These are phyloP conservation scores for Leucophenga varia DNA, from an alignment of 1,140 invertebrate species.

Conservation along the genomic window DNA sequence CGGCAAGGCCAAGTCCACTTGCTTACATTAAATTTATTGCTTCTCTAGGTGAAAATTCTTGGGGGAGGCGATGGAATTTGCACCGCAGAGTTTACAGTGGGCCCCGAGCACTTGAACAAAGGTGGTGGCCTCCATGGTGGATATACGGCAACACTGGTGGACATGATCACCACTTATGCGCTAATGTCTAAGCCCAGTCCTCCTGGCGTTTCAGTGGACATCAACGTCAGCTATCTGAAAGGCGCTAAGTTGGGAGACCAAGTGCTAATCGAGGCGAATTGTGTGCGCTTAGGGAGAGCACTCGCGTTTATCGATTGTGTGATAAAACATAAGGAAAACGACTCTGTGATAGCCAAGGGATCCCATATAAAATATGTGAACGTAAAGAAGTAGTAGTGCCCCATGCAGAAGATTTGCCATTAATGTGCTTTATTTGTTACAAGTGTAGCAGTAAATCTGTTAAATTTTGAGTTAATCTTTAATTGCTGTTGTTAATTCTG, in stretches of 20 bases:
- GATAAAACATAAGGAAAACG: constrained; percentile 70
- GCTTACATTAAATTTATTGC: background rate
- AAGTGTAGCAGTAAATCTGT: too few relatives aligned
- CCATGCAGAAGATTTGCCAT: too few relatives aligned
- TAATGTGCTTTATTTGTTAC: too few relatives aligned
- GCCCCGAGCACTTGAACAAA: constrained; percentile 74
- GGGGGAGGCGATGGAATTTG: constrained; percentile 68
- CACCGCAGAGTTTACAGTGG: constrained; percentile 75
- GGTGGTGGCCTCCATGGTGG: constrained; percentile 81
- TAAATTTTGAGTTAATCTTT: too few relatives aligned
- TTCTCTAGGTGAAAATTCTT: constrained; percentile 66
- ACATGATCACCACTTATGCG: constrained; percentile 80
- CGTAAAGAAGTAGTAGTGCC: constrained; percentile 4
- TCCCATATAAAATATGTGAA: constrained; percentile 77
- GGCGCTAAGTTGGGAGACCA: constrained; percentile 74
- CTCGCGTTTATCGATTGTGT: constrained; percentile 81
- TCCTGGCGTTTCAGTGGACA: constrained; percentile 73
- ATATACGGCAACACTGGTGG: constrained; percentile 78
- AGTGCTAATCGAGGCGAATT: constrained; percentile 77
- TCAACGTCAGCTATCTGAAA: constrained; percentile 74
- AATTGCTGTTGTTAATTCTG: too few relatives aligned
- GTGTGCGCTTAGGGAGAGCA: constrained; percentile 73
- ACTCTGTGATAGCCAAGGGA: constrained; percentile 73
- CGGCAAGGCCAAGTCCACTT: background rate
- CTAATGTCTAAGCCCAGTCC: constrained; percentile 67